Percentiles rank a stretch among this genome's conserved stretches.
Evolutionary conservation across 2,888 invertebrate species (phyloP).

Genomic region (Alloscopus bannaensis): DNA sequence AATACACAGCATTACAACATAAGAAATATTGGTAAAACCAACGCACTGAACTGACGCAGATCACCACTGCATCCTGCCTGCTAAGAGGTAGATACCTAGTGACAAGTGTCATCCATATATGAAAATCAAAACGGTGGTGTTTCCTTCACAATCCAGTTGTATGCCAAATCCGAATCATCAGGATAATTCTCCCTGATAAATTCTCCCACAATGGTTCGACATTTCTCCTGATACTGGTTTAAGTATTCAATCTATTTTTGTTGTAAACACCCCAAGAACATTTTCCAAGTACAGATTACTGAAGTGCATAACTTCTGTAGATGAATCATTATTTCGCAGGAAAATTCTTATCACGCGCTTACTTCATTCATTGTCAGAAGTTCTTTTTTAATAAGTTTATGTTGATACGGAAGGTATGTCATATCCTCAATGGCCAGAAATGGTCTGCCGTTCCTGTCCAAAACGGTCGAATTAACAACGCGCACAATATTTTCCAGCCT

Average conservation of each 20-base stretch:
- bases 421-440: slow-evolving; percentile 83
- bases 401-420: slow-evolving; percentile 90
- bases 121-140: slow-evolving; percentile 60
- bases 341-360: too few relatives aligned
- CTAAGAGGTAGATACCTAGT: too few relatives aligned
- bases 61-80: too few relatives aligned
- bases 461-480: slow-evolving; percentile 80
- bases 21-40: too few relatives aligned
- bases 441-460: slow-evolving; percentile 74
- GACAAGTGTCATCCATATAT: too few relatives aligned
- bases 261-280: too few relatives aligned
- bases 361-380: slow-evolving; percentile 88
- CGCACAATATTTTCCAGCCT: slow-evolving; percentile 92
- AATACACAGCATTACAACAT: too few relatives aligned
- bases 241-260: slow-evolving; percentile 82
- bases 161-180: slow-evolving; percentile 42
- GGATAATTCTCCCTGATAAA: slow-evolving; percentile 39
- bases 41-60: too few relatives aligned
- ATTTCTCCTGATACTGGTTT: slow-evolving; percentile 87
- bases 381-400: slow-evolving; percentile 83
- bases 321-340: too few relatives aligned
- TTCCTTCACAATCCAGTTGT: slow-evolving; percentile 64
- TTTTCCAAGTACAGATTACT: too few relatives aligned
- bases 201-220: slow-evolving; percentile 82
- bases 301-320: neutral